Conservation (phyloP, 2,888 invertebrate species). For the Venustoraphidia nigricollis region DNA sequence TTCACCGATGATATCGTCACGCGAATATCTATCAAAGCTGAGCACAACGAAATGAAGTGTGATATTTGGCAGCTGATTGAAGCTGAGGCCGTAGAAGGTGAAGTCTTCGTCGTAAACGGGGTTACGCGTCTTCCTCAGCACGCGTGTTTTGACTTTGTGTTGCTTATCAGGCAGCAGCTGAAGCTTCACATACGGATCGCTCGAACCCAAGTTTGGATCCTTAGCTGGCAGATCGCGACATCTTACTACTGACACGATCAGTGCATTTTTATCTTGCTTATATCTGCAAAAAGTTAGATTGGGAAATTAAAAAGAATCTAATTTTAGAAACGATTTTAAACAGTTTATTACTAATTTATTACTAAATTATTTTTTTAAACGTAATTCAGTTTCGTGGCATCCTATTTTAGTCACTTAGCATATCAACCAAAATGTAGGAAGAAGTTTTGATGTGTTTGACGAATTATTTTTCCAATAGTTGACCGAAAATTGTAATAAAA, state of each 20-base stretch:
- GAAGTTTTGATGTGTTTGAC: no score
- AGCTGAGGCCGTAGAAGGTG: conserved; percentile 89
- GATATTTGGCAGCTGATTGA: conserved; percentile 73
- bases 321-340: no score
- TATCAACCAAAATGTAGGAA: no score
- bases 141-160: conserved; percentile 92
- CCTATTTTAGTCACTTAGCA: no score
- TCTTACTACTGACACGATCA: conserved; percentile 83
- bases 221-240: conserved; percentile 79
- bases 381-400: no score
- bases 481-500: no score
- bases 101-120: conserved; percentile 98
- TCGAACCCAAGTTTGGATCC: conserved; percentile 63
- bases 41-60: conserved; percentile 87
- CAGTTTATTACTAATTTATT: no score
- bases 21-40: conserved; percentile 93
- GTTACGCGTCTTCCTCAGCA: conserved; percentile 87
- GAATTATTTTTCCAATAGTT: no score
- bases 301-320: no score
- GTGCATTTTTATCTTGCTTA: conserved; percentile 75
- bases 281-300: conserved; percentile 40
- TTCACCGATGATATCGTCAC: conserved; percentile 97
- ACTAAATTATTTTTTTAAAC: no score
- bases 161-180: conserved; percentile 95
- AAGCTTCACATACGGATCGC: conserved; percentile 95